A percentile compares a stretch with the other conserved stretches of the same genome.
Evolutionary conservation across 2,797 vertebrate genomes (phyloP).

Genomic region (Clarias fuscus): DNA sequence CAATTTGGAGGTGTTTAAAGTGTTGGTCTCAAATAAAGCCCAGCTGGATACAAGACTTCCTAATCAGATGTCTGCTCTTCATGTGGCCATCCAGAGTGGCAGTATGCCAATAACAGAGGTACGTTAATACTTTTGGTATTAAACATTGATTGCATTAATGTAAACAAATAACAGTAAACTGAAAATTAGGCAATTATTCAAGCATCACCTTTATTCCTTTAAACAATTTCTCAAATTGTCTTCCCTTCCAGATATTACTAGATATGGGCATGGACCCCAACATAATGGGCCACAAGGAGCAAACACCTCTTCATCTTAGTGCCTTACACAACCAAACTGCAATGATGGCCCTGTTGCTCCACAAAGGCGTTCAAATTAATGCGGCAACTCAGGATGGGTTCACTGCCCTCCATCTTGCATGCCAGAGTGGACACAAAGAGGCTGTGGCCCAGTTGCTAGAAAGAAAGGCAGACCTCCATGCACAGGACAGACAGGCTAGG

Average conservation of each 20-base stretch:
- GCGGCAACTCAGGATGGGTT: conserved; percentile 63
- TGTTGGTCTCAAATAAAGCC: conserved; percentile 71
- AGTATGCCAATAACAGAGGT: conserved; percentile 61
- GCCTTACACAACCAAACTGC: conserved; percentile 64
- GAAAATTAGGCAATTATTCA: not conserved
- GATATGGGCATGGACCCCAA: conserved; percentile 69
- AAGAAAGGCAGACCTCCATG: conserved; percentile 64
- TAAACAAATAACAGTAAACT: not conserved
- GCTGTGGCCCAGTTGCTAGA: conserved; percentile 68
- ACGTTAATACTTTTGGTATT: conserved; percentile 28
- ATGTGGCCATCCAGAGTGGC: conserved; percentile 69
- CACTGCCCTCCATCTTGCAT: conserved; percentile 74
- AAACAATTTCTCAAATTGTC: conserved; percentile 4
- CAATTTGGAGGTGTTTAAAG: conserved; percentile 70
- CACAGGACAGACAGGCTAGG: conserved; percentile 70
- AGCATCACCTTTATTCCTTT: not conserved
- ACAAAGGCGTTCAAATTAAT: conserved; percentile 73
- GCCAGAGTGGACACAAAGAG: conserved; percentile 65
- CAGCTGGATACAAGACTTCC: conserved; percentile 64
- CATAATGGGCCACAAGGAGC: conserved; percentile 62
- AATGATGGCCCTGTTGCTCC: conserved; percentile 63
- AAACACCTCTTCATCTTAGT: conserved; percentile 74
- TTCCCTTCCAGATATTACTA: conserved; percentile 67
- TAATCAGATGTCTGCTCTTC: conserved; percentile 69
- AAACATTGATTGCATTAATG: not conserved